Conservation (phyloP, 1,140 invertebrate genomes). For the Pachypeltis micranthus region DNA sequence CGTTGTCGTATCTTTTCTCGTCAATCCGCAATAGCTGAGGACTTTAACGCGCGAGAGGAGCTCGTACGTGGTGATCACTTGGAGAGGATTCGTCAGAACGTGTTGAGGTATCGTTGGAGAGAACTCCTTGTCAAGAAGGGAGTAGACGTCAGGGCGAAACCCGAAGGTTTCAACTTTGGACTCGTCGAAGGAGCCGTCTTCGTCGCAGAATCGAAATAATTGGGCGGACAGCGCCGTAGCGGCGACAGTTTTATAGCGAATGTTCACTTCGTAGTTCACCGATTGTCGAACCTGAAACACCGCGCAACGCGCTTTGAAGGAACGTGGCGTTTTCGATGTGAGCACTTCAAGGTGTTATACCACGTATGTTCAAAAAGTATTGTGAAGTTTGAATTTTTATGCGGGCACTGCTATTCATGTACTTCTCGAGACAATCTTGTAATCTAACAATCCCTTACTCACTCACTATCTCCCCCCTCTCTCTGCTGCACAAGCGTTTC, state of each 20-base stretch:
- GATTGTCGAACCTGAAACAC: no score
- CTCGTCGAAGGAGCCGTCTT: neutral
- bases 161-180: neutral
- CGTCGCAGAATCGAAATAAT: neutral
- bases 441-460: no score
- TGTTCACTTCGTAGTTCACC: neutral
- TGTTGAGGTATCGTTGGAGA: no score
- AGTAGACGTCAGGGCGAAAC: constrained; percentile 9
- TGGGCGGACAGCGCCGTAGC: neutral
- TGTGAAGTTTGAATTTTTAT: no score
- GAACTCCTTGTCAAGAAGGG: neutral
- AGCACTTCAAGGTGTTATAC: no score
- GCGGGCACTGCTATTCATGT: no score
- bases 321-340: no score
- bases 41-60: neutral
- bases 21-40: neutral
- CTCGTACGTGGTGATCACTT: neutral
- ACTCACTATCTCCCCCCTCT: no score
- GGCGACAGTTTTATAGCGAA: neutral
- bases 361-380: no score
- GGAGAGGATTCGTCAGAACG: neutral
- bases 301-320: no score
- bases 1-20: neutral
- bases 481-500: no score
- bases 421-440: no score